phyloP scores from a whole-genome alignment of 2,888 invertebrate genomes.

The Homarus gammarus region DNA sequence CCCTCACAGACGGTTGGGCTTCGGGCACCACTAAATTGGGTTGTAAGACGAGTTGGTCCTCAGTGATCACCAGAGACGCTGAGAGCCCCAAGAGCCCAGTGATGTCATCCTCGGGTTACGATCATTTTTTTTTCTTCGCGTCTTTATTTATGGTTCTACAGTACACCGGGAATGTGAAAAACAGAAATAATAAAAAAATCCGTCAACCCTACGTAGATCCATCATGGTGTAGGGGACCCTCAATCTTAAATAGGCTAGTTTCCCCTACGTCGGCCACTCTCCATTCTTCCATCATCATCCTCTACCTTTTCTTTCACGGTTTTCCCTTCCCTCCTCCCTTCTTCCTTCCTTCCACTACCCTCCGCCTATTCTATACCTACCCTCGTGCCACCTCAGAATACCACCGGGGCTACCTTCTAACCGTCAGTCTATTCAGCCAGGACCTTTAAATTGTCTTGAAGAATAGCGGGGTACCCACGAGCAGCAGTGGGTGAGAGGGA shows the following conservation, averaged over 20 bases:
- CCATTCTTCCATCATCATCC: conserved; percentile 15
- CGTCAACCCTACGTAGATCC: not conserved
- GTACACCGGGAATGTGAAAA: not conserved
- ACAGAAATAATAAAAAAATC: not conserved
- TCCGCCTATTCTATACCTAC: conserved; percentile 31
- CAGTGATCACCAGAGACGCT: no score
- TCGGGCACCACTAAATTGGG: not conserved
- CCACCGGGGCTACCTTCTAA: conserved; percentile 47
- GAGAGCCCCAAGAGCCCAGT: not conserved
- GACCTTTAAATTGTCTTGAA: conserved; percentile 62
- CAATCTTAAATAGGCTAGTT: conserved; percentile 1
- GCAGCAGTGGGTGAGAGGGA: conserved; percentile 16
- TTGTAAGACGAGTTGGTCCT: not conserved
- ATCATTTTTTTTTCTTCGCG: no score
- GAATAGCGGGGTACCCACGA: conserved; percentile 41
- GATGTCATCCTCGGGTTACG: no score
- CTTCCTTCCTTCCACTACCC: conserved; percentile 18
- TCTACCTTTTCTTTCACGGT: conserved; percentile 12
- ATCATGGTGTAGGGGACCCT: not conserved
- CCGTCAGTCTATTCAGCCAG: conserved; percentile 51
- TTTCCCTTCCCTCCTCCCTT: conserved; percentile 19
- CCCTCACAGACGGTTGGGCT: not conserved
- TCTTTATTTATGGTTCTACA: not conserved
- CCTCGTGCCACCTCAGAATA: conserved; percentile 33
- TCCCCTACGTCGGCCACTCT: conserved; percentile 6